Conservation (phyloP, 2,797 vertebrate genomes). For the Mus caroli region DNA sequence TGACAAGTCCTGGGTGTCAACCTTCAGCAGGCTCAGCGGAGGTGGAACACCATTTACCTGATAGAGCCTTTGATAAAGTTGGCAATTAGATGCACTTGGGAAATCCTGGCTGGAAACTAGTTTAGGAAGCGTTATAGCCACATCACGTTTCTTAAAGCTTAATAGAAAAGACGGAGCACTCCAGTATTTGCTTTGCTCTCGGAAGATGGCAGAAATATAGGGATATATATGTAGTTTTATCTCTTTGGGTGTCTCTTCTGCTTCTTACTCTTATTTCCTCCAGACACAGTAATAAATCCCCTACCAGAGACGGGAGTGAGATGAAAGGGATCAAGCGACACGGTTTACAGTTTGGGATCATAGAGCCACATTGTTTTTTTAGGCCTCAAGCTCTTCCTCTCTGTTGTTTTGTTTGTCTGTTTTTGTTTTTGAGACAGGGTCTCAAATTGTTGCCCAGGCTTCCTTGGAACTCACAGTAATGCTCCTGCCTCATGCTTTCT, state of each 20-base stretch:
- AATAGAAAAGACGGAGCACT: slow-evolving; percentile 60
- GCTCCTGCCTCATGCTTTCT: background rate
- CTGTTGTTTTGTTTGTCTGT: background rate
- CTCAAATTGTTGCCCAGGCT: background rate
- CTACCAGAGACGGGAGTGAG: background rate
- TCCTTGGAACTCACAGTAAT: background rate
- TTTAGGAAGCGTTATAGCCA: slow-evolving; percentile 63
- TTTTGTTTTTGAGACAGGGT: background rate
- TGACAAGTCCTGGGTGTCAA: slow-evolving; percentile 79
- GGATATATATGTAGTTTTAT: slow-evolving; percentile 1
- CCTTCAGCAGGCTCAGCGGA: slow-evolving; percentile 55
- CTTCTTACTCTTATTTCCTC: slow-evolving; percentile 1
- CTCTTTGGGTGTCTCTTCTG: background rate
- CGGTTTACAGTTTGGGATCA: slow-evolving; percentile 63
- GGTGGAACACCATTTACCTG: slow-evolving; percentile 74
- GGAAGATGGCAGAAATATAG: background rate
- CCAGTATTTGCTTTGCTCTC: slow-evolving; percentile 29
- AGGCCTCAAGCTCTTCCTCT: background rate
- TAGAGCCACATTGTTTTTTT: slow-evolving; percentile 19
- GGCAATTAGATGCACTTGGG: slow-evolving; percentile 81
- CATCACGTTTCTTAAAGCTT: slow-evolving; percentile 70
- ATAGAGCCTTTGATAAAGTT: slow-evolving; percentile 81
- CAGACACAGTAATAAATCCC: slow-evolving; percentile 31
- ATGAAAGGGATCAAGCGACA: slow-evolving; percentile 26
- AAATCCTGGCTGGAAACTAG: slow-evolving; percentile 70